phyloP scores from a whole-genome alignment of 2,888 invertebrate genomes.

The Theristus sp. region DNA sequence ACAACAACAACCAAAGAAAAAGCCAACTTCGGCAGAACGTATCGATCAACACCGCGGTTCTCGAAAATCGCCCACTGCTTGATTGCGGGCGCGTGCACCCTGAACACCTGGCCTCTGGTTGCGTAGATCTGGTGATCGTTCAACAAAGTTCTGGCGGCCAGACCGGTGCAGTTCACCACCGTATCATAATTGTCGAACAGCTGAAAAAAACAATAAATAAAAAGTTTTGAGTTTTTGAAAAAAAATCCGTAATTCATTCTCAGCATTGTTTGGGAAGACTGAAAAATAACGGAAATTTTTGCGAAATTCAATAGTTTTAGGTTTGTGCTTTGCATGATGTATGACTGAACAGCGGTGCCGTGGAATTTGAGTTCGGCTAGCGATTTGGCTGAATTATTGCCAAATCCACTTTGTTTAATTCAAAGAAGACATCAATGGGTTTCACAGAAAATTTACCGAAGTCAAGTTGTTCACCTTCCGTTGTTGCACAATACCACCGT shows the following conservation, averaged over 20 bases:
- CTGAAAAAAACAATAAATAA: neutral
- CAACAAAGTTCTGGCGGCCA: constrained; percentile 45
- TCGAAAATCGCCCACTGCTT: neutral
- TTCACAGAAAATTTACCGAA: too few species aligned
- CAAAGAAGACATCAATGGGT: too few species aligned
- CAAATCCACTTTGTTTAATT: too few species aligned
- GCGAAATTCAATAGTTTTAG: too few species aligned
- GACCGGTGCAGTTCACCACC: constrained; percentile 58
- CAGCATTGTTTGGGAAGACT: too few species aligned
- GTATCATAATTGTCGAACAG: neutral
- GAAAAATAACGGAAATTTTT: too few species aligned
- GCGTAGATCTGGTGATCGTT: constrained; percentile 45
- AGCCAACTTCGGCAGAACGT: neutral
- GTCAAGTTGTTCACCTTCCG: too few species aligned
- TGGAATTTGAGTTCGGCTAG: too few species aligned
- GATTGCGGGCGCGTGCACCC: neutral
- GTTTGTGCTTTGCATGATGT: too few species aligned
- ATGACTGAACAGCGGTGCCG: too few species aligned
- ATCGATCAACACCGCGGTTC: neutral
- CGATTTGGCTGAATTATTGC: too few species aligned
- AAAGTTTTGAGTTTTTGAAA: neutral
- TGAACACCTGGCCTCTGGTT: constrained; percentile 54
- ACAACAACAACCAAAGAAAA: neutral
- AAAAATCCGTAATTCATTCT: neutral
- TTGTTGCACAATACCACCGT: too few species aligned